Evolutionary conservation across 2,888 invertebrate species (phyloP), one percentile per base, ranked within the genome.

Genomic region (Eupithecia vulgata): DNA sequence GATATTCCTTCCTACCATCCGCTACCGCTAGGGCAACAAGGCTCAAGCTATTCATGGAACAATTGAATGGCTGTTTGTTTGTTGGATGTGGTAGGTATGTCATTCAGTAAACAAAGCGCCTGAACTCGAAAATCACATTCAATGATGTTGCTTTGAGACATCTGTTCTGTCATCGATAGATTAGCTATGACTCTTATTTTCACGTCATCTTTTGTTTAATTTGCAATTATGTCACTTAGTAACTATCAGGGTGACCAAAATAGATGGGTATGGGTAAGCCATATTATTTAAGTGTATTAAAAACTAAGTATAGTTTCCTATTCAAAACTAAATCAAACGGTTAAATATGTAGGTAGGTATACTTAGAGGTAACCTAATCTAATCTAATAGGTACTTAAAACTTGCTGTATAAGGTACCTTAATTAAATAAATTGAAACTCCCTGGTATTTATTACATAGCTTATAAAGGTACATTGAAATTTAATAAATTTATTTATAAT

Each of bases 41-140:
- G 62, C 68, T 68, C 74, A 77, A 79, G 80, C 70, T 76, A 82
- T 87, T 87, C 85, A 82, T 81, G 74, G 86, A 88, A 88, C 81
- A 83, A 87, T 81, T 85, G 84, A 88, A 79, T 81, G 77, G 71
- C 67, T 68, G 82, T 83, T 82, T 88, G 87, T 89, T 87, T 89
- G 87, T 52, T 10, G 7, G 45, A 15, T 17, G 17, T n/a, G n/a
- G n/a, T n/a, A n/a, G n/a, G n/a, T n/a, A 52, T 52, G 48, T 76
- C 80, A 70, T 76, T 82, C 79, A 78, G 81, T 84, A 86, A 83
- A 85, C 85, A 85, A 79, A 81, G 78, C 85, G 84, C 85, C 87
- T 84, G 85, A 71, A 79, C 74, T 79, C 83, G 15, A 59, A 45
- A 52, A 81, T 79, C 80, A 80, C 81, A 81, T 82, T 81, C 80